Percentiles rank a stretch among this genome's conserved stretches.
phyloP scores from a whole-genome alignment of 1,140 invertebrate genomes.

The Drosophila kepulauana region DNA sequence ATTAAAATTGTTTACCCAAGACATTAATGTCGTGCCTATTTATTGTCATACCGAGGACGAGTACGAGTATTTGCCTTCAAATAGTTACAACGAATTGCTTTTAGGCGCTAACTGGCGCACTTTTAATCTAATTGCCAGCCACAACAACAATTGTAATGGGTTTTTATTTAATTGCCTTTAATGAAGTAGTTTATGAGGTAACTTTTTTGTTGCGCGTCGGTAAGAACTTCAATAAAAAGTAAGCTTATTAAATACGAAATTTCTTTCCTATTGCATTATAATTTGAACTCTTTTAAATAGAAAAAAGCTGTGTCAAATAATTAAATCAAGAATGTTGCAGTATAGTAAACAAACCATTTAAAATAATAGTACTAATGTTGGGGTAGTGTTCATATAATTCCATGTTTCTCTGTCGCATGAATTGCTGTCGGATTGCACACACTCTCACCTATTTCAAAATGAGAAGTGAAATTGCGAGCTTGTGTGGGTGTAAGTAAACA shows the following conservation, averaged over 20 bases:
- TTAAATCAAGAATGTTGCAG: neutral
- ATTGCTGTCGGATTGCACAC: slow-evolving; percentile 29
- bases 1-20: slow-evolving; percentile 82
- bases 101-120: slow-evolving; percentile 67
- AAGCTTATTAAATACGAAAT: too few relatives aligned
- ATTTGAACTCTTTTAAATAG: too few relatives aligned
- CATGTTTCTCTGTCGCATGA: slow-evolving; percentile 9
- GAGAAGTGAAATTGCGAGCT: slow-evolving; percentile 12
- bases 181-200: too few relatives aligned
- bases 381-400: neutral
- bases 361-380: neutral
- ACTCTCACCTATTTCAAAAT: slow-evolving; percentile 15
- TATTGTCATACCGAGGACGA: slow-evolving; percentile 21
- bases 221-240: too few relatives aligned
- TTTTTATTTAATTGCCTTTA: neutral
- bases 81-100: slow-evolving; percentile 77
- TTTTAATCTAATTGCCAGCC: slow-evolving; percentile 42
- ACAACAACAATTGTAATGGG: slow-evolving; percentile 2
- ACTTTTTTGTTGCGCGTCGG: too few relatives aligned
- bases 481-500: slow-evolving; percentile 38
- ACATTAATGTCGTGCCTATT: slow-evolving; percentile 66
- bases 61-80: slow-evolving; percentile 22
- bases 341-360: neutral
- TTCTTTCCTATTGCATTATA: too few relatives aligned
- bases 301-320: neutral